Conservation (phyloP, 2,888 invertebrate species). For the Schizaphis graminum region DNA sequence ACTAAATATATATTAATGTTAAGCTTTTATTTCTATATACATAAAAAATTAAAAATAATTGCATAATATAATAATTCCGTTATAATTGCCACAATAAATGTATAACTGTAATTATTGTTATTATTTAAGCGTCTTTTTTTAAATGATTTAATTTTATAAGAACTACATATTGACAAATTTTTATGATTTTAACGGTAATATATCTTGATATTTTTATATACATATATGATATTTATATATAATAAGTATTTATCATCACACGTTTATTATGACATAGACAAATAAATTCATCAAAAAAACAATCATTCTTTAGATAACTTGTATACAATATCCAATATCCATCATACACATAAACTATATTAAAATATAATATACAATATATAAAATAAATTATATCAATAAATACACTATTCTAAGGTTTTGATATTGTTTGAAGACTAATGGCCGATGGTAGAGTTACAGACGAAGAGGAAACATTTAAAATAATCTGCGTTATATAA, state of each 20-base stretch:
- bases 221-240: too few species aligned
- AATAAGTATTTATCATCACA: conserved; percentile 2
- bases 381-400: too few species aligned
- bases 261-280: background rate
- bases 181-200: background rate
- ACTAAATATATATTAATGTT: background rate
- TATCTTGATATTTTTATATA: background rate
- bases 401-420: too few species aligned
- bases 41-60: too few species aligned
- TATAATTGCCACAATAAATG: background rate
- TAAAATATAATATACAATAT: background rate
- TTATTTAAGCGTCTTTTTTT: background rate
- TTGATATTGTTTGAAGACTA: too few species aligned
- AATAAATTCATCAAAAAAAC: conserved; percentile 1
- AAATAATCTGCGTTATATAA: too few species aligned
- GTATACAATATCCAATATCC: background rate
- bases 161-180: background rate
- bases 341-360: background rate
- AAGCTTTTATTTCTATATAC: background rate
- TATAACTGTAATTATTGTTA: background rate
- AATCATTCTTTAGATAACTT: background rate
- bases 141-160: background rate
- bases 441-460: too few species aligned
- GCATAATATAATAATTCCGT: background rate
- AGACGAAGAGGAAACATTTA: too few species aligned